Base-by-base conservation (phyloP, 2,797 vertebrate species). In the Typhlichthys eigenmanni region DNA sequence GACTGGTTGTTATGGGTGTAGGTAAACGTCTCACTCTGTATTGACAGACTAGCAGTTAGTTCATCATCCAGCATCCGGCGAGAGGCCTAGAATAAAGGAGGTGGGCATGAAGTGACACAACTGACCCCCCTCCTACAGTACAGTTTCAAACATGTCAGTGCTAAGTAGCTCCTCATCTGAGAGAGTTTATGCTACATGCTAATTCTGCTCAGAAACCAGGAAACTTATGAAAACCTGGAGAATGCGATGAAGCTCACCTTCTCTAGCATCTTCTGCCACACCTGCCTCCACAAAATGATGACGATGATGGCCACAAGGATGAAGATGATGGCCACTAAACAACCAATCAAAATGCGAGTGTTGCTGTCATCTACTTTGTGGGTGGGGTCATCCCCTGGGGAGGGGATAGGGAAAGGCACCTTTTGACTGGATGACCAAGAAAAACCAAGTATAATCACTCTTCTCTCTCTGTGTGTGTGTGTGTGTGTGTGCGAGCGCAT, bases 261-360 rank as follows among this genome's bases (percentile, higher is more conserved):
- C 86, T 99, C 96, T 84, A 99, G 71, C 95, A 99, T 98, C 91
- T 98, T 99, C 89, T 97, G 95, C 97, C 98, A 99, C 88, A 99
- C 96, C 78, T 98, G 98, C 77, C 97, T 91, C 98, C 98, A 99
- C 55, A 99, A 78, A 71, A 99, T 99, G 75, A 98, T 97, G 83
- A 98, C 94, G 13, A 99, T 99, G 71, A 99, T 97, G 81, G 94
- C 96, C 73, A 98, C 87, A 12, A 98, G 93, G 83, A 99, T 98
- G 75, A 99, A 97, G 85, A 99, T 99, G 64, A 99, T 99, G 0
- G 98, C 98, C 65, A 98, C 98, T 69, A 99, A 88, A 72, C 98
- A 99, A 32, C 96, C 96, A 2, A 99, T 98, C 80, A 99, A 88
- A 79, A 99, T 96, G 12, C 97, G 92, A 0, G 98, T 99, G 86